These are phyloP conservation scores for Camptogramma bilineatum DNA, from an alignment of 2,888 invertebrate genomes.

Conservation along the genomic window DNA sequence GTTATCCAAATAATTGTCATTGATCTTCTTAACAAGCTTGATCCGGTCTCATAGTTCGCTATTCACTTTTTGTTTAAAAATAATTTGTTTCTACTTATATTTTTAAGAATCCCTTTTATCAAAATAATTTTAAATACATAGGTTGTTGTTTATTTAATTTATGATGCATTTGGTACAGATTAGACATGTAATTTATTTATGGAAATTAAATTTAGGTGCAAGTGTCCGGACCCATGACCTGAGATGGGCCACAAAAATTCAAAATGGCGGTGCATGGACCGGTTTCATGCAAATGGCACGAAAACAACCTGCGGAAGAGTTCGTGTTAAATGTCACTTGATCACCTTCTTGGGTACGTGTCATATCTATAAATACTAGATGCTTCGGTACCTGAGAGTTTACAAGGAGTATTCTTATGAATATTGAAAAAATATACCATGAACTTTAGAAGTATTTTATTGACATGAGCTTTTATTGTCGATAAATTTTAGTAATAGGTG, in stretches of 20 bases:
- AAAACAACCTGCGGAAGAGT: constrained; percentile 64
- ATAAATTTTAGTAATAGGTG: no score
- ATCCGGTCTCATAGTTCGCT: background rate
- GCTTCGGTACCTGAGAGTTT: constrained; percentile 1
- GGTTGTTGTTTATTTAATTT: no score
- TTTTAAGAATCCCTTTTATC: no score
- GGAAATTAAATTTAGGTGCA: background rate
- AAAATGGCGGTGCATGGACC: constrained; percentile 59
- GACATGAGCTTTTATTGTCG: background rate
- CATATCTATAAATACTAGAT: constrained; percentile 37
- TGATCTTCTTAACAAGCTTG: background rate
- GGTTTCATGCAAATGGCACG: constrained; percentile 63
- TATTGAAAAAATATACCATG: background rate
- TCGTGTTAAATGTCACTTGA: constrained; percentile 75
- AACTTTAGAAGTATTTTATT: background rate
- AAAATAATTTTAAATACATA: no score
- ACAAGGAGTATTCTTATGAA: background rate
- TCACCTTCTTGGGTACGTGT: constrained; percentile 65
- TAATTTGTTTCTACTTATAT: no score
- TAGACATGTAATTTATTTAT: background rate
- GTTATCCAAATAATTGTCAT: constrained; percentile 5
- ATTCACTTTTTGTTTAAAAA: no score
- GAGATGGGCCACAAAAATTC: constrained; percentile 45
- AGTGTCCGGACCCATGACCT: constrained; percentile 38
- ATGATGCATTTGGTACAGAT: no score